Percentiles rank a stretch among this genome's conserved stretches.
Conservation (phyloP, 2,888 invertebrate genomes). For the Tenthredo livida region DNA sequence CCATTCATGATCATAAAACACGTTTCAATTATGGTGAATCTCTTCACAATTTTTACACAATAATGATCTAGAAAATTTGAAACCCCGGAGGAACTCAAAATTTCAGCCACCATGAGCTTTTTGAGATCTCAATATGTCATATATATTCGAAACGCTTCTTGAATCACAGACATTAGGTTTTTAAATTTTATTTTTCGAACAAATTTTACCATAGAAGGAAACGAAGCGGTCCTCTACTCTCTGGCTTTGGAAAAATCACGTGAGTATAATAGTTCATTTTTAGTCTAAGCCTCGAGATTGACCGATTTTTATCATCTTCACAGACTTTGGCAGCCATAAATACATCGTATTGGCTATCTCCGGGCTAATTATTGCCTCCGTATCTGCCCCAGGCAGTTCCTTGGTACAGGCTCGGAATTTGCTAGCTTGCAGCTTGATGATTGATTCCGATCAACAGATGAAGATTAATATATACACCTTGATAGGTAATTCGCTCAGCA, state of each 20-base stretch:
- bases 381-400: slow-evolving; percentile 38
- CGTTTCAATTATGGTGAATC: no score
- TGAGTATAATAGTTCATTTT: neutral
- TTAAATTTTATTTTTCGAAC: neutral
- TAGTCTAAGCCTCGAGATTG: neutral
- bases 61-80: no score
- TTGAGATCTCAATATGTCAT: no score
- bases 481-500: slow-evolving; percentile 7
- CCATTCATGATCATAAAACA: neutral
- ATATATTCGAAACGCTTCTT: no score
- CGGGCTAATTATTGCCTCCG: slow-evolving; percentile 13
- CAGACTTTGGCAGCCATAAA: neutral
- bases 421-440: slow-evolving; percentile 26
- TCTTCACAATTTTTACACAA: no score
- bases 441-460: slow-evolving; percentile 19
- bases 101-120: no score
- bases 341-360: slow-evolving; percentile 27
- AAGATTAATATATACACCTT: slow-evolving; percentile 5
- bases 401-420: neutral
- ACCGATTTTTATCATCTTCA: neutral
- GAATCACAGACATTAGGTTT: no score
- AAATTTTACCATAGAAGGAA: neutral
- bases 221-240: slow-evolving; percentile 9
- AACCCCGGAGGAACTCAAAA: no score
- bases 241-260: slow-evolving; percentile 4